Conservation (phyloP, 1,140 invertebrate species). For the Euwallacea fornicatus region DNA sequence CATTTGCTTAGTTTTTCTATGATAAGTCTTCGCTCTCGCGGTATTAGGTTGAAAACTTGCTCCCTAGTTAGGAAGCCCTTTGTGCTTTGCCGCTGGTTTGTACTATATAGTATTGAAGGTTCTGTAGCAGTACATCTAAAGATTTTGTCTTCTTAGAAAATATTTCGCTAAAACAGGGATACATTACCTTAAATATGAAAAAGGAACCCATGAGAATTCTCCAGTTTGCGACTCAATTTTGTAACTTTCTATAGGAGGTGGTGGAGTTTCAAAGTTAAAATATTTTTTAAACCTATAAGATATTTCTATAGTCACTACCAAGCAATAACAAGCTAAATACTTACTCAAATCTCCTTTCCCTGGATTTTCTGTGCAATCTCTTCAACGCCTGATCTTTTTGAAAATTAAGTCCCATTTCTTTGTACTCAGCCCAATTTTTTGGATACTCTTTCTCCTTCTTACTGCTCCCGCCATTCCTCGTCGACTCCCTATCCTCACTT, state of each 20-base stretch:
- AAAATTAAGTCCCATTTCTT: constrained; percentile 33
- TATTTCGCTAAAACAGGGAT: constrained; percentile 7
- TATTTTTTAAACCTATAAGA: constrained; percentile 32
- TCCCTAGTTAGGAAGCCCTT: constrained; percentile 35
- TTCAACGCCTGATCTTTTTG: constrained; percentile 33
- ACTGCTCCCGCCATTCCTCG: background rate
- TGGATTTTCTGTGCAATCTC: constrained; percentile 31
- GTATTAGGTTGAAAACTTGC: constrained; percentile 41
- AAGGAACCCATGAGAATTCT: constrained; percentile 37
- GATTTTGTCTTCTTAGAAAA: constrained; percentile 8
- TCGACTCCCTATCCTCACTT: constrained; percentile 15
- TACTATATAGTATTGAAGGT: constrained; percentile 44
- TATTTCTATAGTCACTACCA: background rate
- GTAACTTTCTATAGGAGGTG: constrained; percentile 39
- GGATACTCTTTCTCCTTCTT: constrained; percentile 41
- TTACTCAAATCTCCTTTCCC: constrained; percentile 25
- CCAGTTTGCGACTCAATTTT: constrained; percentile 37
- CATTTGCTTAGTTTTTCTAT: constrained; percentile 37
- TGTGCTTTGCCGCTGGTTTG: constrained; percentile 35
- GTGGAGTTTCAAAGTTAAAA: constrained; percentile 44
- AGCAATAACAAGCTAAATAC: constrained; percentile 11
- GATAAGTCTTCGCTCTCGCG: constrained; percentile 28
- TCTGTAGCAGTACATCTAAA: constrained; percentile 44
- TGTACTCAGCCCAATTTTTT: constrained; percentile 47
- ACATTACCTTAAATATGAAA: constrained; percentile 43